phyloP scores from a whole-genome alignment of 2,113 vertebrate species.

The Malurus cyaneus region DNA sequence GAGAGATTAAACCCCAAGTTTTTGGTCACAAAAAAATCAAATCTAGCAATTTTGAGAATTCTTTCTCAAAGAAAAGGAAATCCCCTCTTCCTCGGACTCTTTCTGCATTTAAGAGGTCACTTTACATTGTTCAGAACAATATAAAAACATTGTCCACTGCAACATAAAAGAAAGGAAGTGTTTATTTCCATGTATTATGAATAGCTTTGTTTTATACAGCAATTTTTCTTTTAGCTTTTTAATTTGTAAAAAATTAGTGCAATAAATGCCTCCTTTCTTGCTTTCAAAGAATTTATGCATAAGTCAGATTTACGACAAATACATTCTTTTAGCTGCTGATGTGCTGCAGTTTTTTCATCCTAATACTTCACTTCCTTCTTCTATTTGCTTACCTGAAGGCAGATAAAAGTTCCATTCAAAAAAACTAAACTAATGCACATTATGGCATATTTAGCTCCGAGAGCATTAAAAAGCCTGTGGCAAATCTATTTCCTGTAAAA shows the following conservation, averaged over 20 bases:
- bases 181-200: not conserved
- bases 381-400: not conserved
- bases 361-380: not conserved
- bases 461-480: not conserved
- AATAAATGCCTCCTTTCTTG: not conserved
- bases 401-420: not conserved
- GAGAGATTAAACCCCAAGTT: not conserved
- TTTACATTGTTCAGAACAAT: not conserved
- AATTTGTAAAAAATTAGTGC: not conserved
- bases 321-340: not conserved
- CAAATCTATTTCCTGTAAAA: not conserved
- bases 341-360: not conserved
- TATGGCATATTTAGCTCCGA: not conserved
- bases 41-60: not conserved
- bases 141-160: not conserved
- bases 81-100: not conserved
- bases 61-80: not conserved
- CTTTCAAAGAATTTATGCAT: not conserved
- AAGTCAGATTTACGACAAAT: not conserved
- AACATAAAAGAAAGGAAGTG: accelerated
- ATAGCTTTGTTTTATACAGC: not conserved
- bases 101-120: not conserved
- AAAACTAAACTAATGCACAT: not conserved
- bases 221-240: not conserved
- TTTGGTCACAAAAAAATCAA: not conserved